These are phyloP conservation scores for Hemithea aestivaria DNA, from an alignment of 2,888 invertebrate species.

Conservation along the genomic window DNA sequence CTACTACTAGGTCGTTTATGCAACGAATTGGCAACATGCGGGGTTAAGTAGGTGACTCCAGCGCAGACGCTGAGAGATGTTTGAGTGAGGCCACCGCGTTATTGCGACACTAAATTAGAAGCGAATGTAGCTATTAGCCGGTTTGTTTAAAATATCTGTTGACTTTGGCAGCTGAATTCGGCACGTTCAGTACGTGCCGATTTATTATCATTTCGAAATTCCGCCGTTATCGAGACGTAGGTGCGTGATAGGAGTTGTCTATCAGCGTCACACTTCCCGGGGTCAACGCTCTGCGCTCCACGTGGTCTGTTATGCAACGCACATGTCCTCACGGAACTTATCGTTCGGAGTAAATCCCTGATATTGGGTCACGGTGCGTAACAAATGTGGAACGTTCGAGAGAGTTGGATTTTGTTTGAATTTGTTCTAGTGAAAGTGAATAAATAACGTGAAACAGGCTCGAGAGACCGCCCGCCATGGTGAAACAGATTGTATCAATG, in stretches of 20 bases:
- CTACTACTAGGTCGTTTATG: conserved; percentile 70
- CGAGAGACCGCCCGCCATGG: conserved; percentile 39
- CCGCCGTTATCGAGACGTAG: conserved; percentile 52
- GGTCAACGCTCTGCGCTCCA: conserved; percentile 63
- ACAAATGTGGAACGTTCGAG: conserved; percentile 25
- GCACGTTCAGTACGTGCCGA: too few relatives aligned
- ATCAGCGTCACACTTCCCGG: conserved; percentile 55
- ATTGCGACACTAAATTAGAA: conserved; percentile 33
- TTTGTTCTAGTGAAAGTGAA: conserved; percentile 52
- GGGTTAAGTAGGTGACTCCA: conserved; percentile 58
- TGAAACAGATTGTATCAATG: conserved; percentile 46
- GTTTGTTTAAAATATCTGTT: conserved; percentile 33
- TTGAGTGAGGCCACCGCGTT: conserved; percentile 55
- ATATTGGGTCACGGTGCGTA: conserved; percentile 36
- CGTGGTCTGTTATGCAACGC: conserved; percentile 62
- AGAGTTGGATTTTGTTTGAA: conserved; percentile 34
- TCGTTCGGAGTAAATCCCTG: conserved; percentile 34
- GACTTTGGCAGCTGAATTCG: too few relatives aligned
- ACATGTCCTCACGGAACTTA: conserved; percentile 35
- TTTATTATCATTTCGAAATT: conserved; percentile 52
- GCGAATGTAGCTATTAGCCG: conserved; percentile 29
- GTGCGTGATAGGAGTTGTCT: conserved; percentile 54
- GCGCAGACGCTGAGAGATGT: conserved; percentile 46
- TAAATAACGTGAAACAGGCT: conserved; percentile 38
- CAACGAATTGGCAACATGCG: conserved; percentile 62